A percentile compares a stretch with the other conserved stretches of the same genome.
Evolutionary conservation across 2,888 invertebrate genomes (phyloP).

Genomic region (Strigamia transsilvanica): DNA sequence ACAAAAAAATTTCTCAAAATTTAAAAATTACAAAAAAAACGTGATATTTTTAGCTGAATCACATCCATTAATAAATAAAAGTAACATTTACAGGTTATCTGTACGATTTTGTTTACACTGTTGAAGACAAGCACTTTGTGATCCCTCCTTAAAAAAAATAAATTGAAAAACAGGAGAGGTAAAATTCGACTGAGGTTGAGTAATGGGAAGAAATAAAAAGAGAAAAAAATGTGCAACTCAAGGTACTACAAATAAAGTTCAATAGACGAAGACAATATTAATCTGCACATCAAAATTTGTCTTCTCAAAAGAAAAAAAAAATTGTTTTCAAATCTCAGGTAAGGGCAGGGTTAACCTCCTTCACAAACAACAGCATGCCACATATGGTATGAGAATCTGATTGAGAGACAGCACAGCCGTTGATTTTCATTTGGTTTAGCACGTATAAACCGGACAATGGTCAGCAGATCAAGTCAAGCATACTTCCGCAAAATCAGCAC

Average conservation of each 20-base stretch:
- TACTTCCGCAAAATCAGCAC: conserved; percentile 30
- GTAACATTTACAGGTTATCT: neutral
- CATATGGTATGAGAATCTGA: neutral
- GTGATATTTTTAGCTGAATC: too few species aligned
- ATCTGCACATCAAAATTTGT: neutral
- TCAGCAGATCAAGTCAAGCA: conserved; percentile 33
- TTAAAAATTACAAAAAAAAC: too few species aligned
- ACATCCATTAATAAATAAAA: too few species aligned
- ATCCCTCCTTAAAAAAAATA: neutral
- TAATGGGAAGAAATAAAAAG: neutral
- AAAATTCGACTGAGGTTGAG: neutral
- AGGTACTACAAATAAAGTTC: neutral
- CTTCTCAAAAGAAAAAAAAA: too few species aligned
- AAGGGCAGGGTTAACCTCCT: neutral
- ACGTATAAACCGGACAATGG: conserved; percentile 26
- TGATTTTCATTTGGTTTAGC: conserved; percentile 30
- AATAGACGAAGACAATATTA: neutral
- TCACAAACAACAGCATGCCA: neutral
- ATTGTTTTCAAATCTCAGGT: neutral
- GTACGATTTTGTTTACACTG: neutral
- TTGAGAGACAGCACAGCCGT: neutral
- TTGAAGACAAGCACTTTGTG: neutral
- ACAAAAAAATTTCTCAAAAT: too few species aligned
- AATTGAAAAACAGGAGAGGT: neutral
- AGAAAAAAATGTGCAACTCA: neutral